Evolutionary conservation across 2,797 vertebrate genomes (phyloP).

Genomic region (Gambusia yucatana): DNA sequence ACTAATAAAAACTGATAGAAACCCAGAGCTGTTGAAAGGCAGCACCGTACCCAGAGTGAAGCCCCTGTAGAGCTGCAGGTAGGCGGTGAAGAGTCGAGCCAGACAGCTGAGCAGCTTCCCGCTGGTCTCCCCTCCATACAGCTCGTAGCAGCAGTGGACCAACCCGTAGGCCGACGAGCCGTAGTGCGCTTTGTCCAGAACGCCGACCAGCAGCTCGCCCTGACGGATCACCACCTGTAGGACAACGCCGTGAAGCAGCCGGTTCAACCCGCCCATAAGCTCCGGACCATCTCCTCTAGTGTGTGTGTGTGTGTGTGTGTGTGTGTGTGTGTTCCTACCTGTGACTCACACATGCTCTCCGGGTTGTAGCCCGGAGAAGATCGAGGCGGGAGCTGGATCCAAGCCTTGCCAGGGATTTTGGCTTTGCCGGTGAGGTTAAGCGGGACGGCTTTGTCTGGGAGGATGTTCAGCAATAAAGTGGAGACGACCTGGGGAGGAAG

Average conservation of each 20-base stretch:
- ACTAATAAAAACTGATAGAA: too few species aligned
- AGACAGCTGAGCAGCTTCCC: conserved; percentile 93
- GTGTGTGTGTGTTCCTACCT: conserved; percentile 78
- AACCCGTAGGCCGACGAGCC: conserved; percentile 95
- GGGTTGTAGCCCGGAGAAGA: conserved; percentile 76
- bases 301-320: background rate
- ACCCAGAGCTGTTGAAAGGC: too few species aligned
- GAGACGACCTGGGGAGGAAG: conserved; percentile 87
- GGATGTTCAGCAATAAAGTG: conserved; percentile 91
- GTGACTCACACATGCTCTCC: conserved; percentile 93
- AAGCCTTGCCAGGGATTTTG: conserved; percentile 90
- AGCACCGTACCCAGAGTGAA: conserved; percentile 89
- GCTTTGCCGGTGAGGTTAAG: conserved; percentile 90
- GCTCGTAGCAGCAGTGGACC: conserved; percentile 96
- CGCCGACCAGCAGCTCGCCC: conserved; percentile 91
- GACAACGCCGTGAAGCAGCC: background rate
- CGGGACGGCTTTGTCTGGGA: conserved; percentile 85
- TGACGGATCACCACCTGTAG: conserved; percentile 89
- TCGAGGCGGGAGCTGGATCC: conserved; percentile 84
- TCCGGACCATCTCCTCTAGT: too few species aligned
- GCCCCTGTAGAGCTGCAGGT: conserved; percentile 93
- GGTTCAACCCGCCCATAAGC: background rate
- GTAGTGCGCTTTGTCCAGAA: conserved; percentile 97
- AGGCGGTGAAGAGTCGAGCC: conserved; percentile 95
- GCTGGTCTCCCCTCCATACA: conserved; percentile 92